Percentiles rank a stretch among this genome's conserved stretches.
These are phyloP conservation scores for Cantharis nigra DNA, from an alignment of 2,888 invertebrate species.

Conservation along the genomic window DNA sequence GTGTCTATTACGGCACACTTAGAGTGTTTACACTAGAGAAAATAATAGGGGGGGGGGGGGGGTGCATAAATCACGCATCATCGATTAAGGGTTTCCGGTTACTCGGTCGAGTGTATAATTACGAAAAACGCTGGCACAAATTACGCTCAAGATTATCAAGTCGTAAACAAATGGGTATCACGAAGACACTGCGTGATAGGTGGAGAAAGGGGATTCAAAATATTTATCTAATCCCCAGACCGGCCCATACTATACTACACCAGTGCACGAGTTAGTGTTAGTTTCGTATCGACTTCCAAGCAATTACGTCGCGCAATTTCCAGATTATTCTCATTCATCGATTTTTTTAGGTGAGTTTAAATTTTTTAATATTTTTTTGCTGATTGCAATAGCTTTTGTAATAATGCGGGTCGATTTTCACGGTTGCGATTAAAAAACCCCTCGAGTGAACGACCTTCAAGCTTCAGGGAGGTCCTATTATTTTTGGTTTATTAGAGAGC, in stretches of 20 bases:
- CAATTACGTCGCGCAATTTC: neutral
- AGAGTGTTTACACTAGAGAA: neutral
- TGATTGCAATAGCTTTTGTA: neutral
- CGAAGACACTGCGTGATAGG: constrained; percentile 1
- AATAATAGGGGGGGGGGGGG: neutral
- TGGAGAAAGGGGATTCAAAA: constrained; percentile 1
- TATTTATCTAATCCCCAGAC: neutral
- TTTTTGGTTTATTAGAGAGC: neutral
- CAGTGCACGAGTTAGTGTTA: neutral
- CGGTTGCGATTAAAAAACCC: neutral
- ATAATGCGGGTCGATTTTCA: neutral
- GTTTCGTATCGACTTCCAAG: neutral
- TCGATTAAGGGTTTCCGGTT: neutral
- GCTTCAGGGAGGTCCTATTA: neutral
- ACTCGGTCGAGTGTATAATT: neutral
- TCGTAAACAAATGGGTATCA: constrained; percentile 1
- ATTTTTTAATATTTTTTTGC: neutral
- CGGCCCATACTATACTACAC: neutral
- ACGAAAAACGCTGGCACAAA: neutral
- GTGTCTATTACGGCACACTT: neutral
- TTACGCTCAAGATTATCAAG: neutral
- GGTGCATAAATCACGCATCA: neutral
- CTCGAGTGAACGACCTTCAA: neutral
- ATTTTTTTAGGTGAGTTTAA: neutral
- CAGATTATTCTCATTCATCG: neutral